These are phyloP conservation scores for Schizothorax lantsangensis DNA, from an alignment of 2,797 vertebrate species.

Conservation along the genomic window DNA sequence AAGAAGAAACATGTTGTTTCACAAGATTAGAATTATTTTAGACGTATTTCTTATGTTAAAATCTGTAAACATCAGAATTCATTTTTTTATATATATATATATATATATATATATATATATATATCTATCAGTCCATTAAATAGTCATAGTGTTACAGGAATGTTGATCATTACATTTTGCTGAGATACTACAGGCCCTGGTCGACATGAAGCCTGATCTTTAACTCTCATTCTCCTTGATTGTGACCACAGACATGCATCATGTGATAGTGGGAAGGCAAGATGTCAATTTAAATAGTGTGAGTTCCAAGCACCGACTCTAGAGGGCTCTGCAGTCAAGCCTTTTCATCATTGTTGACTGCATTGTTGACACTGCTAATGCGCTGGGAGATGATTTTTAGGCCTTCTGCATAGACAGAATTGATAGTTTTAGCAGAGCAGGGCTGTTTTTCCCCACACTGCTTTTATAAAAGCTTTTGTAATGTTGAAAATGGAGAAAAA, in stretches of 20 bases:
- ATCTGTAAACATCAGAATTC: too few relatives aligned
- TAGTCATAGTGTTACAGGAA: too few relatives aligned
- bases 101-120: too few relatives aligned
- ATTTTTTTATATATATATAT: too few relatives aligned
- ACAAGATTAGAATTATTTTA: not conserved
- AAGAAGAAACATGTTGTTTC: not conserved
- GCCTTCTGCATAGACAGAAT: not conserved
- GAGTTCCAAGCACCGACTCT: not conserved
- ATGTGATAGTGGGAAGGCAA: not conserved
- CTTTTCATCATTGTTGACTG: not conserved
- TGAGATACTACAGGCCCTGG: not conserved
- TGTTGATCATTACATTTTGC: not conserved
- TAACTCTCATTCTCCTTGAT: not conserved
- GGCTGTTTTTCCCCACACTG: not conserved
- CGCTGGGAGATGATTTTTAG: not conserved
- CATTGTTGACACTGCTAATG: not conserved
- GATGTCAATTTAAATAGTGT: not conserved
- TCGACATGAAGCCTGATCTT: not conserved
- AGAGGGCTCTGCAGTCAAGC: slow-evolving; percentile 11
- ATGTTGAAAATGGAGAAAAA: not conserved
- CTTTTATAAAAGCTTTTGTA: not conserved
- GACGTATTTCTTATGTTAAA: too few relatives aligned
- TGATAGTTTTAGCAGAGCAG: not conserved
- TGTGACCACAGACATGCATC: not conserved
- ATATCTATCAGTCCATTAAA: too few relatives aligned